A percentile compares a stretch with the other conserved stretches of the same genome.
Conservation (phyloP, 2,113 vertebrate species). For the Microtus pennsylvanicus region DNA sequence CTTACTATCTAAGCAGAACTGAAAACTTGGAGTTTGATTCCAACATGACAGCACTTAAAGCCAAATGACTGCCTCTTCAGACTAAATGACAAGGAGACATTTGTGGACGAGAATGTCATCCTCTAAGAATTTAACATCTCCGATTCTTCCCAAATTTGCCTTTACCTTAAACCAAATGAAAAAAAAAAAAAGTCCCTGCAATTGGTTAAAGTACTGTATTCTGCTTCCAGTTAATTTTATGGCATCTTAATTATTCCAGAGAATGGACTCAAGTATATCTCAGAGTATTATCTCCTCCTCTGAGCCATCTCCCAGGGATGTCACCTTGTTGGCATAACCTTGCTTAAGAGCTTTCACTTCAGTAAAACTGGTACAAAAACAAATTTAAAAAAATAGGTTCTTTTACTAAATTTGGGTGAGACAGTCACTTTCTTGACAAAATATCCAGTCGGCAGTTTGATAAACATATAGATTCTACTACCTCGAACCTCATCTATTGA, state of each 20-base stretch:
- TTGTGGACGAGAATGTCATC: neutral
- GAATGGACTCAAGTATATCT: neutral
- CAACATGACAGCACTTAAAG: neutral
- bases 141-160: neutral
- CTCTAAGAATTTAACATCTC: neutral
- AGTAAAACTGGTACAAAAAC: neutral
- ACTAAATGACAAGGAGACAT: neutral
- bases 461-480: neutral
- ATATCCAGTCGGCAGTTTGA: neutral
- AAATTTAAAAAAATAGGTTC: neutral
- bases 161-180: constrained; percentile 19
- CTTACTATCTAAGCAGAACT: neutral
- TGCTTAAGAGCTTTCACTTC: neutral
- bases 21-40: neutral
- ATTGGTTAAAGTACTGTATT: neutral
- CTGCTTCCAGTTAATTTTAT: neutral
- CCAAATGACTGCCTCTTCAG: neutral
- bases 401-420: constrained; percentile 18
- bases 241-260: neutral
- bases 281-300: neutral
- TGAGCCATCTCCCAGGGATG: neutral
- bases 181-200: neutral
- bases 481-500: neutral
- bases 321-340: neutral
- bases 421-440: constrained; percentile 15